These are phyloP conservation scores for Andrena praecox DNA, from an alignment of 2,888 invertebrate genomes.

Conservation along the genomic window DNA sequence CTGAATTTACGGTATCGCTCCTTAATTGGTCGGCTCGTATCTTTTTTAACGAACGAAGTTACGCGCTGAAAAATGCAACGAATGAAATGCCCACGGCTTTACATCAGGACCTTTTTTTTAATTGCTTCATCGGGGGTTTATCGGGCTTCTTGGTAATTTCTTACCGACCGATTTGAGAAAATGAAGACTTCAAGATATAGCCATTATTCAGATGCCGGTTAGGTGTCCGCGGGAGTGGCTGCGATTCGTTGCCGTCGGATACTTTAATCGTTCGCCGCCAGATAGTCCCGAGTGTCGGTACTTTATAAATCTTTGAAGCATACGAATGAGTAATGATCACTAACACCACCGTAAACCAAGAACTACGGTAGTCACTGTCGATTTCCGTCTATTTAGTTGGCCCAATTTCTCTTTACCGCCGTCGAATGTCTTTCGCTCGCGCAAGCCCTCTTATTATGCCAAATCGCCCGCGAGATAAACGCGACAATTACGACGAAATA, in stretches of 20 bases:
- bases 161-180: neutral
- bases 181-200: too few relatives aligned
- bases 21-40: conserved; percentile 32
- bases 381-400: neutral
- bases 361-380: neutral
- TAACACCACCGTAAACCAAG: neutral
- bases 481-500: conserved; percentile 47
- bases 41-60: neutral
- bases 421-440: neutral
- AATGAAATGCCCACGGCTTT: too few relatives aligned
- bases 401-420: neutral
- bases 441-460: neutral
- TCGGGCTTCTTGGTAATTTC: neutral
- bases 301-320: neutral
- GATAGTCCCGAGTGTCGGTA: neutral
- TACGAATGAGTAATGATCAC: neutral
- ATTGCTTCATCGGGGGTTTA: too few relatives aligned
- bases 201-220: neutral
- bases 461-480: neutral
- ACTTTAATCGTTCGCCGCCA: conserved; percentile 8
- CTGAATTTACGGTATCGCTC: conserved; percentile 8
- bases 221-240: neutral
- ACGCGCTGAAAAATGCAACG: neutral
- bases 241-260: conserved; percentile 49
- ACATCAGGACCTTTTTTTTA: neutral